These are phyloP conservation scores for Morpho achilles DNA, from an alignment of 2,888 invertebrate genomes.

Conservation along the genomic window DNA sequence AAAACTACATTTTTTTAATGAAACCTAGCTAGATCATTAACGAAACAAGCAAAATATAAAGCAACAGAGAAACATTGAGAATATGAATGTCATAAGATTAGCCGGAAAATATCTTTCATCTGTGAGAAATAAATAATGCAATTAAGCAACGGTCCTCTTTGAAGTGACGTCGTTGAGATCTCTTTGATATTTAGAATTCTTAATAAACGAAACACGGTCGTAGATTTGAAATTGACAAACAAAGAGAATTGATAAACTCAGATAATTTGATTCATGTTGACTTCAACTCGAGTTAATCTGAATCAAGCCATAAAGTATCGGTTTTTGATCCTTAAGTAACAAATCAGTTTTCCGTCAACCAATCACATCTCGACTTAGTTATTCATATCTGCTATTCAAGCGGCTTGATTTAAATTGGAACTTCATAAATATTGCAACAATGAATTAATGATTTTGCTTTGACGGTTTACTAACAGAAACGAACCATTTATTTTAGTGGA, in stretches of 20 bases:
- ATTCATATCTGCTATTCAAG: conserved; percentile 65
- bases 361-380: conserved; percentile 65
- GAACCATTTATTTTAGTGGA: too few species aligned
- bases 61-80: neutral
- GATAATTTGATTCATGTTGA: conserved; percentile 29
- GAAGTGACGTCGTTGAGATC: conserved; percentile 4
- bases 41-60: too few species aligned
- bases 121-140: conserved; percentile 8
- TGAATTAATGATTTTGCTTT: neutral
- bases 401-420: conserved; percentile 5
- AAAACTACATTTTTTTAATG: too few species aligned
- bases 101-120: conserved; percentile 8
- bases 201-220: neutral
- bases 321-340: conserved; percentile 43
- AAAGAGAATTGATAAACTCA: conserved; percentile 30
- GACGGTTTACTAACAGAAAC: too few species aligned
- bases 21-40: too few species aligned
- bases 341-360: conserved; percentile 22
- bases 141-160: neutral
- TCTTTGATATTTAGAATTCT: neutral
- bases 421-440: neutral
- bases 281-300: conserved; percentile 17
- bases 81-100: conserved; percentile 4
- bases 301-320: conserved; percentile 22
- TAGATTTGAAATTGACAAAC: conserved; percentile 36